Evolutionary conservation across 1,140 invertebrate species (phyloP), one percentile per base, ranked within the genome.

Genomic region (Bombus polaris): DNA sequence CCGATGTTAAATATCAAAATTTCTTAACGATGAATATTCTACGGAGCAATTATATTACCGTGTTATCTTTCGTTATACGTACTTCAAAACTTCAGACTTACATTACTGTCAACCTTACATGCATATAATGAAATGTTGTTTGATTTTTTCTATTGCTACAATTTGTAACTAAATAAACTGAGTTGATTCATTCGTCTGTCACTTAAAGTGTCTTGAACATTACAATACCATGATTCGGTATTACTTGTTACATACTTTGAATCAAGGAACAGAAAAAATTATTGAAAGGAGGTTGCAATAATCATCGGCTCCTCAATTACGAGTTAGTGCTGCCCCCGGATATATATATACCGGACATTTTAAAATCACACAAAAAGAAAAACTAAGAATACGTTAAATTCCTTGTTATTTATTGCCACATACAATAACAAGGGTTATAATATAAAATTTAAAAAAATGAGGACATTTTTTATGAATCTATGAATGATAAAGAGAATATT

Each of bases 171-270:
- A 22, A 28, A 44, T 39, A 44, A 47, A 42, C 3, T 42, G 68
- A 39, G 8, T 28, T 35, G 25, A 70, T 35, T 77, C 74, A 70
- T 68, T 78, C 65, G n/a, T 77, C n/a, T 35, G 65, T 83, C 47
- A 70, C n/a, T 68, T n/a, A 57, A 66, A 32, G 42, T 78, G 42
- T 28, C 22, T 10, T 28, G 18, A 22, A 22, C 10, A 78, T 42
- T 57, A 10, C 32, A 70, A 59, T 42, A 42, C 3, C 35, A 78
- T 77, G 35, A 77, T 70, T 44, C 47, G 1, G 22, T 78, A 68
- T 57, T 4, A 28, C 42, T 53, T 53, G 18, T 53, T 53, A 53
- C 18, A 53, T 53, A 53, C 47, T 57, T 42, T 57, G 13, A 35
- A 77, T 70, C 74, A 78, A 15, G 53, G 47, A 83, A 57, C 5